A percentile compares a stretch with the other conserved stretches of the same genome.
Evolutionary conservation across 2,888 invertebrate genomes (phyloP).

Genomic region (Petrolisthes cinctipes): DNA sequence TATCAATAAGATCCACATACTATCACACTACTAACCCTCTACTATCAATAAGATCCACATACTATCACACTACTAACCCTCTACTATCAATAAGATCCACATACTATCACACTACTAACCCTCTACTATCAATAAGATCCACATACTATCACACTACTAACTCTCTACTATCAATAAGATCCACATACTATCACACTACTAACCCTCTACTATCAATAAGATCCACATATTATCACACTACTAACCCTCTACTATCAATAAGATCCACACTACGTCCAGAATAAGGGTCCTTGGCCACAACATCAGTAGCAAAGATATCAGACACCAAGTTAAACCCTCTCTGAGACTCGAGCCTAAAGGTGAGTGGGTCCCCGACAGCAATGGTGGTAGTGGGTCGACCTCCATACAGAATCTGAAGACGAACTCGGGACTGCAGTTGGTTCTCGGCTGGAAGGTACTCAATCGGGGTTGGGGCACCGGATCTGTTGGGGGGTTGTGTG

Average conservation of each 20-base stretch:
- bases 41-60: no score
- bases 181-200: no score
- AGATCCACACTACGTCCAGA: slow-evolving; percentile 90
- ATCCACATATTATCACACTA: slow-evolving; percentile 50
- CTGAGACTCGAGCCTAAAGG: slow-evolving; percentile 88
- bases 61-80: no score
- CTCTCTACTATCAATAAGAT: no score
- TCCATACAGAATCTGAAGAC: slow-evolving; percentile 87
- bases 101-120: no score
- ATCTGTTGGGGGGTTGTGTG: not conserved
- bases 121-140: no score
- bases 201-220: no score
- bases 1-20: no score
- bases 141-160: no score
- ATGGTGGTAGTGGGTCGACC: slow-evolving; percentile 92
- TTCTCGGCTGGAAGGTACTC: slow-evolving; percentile 93
- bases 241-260: slow-evolving; percentile 89
- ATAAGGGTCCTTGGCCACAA: slow-evolving; percentile 91
- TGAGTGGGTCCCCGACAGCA: slow-evolving; percentile 91
- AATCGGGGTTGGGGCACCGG: slow-evolving; percentile 91
- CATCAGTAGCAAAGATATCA: slow-evolving; percentile 93
- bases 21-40: no score
- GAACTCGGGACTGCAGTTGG: slow-evolving; percentile 87
- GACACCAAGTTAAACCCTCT: slow-evolving; percentile 89
- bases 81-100: no score